Evolutionary conservation across 2,888 invertebrate genomes (phyloP), one percentile per base, ranked within the genome.

Genomic region (Pyrochroa serraticornis): DNA sequence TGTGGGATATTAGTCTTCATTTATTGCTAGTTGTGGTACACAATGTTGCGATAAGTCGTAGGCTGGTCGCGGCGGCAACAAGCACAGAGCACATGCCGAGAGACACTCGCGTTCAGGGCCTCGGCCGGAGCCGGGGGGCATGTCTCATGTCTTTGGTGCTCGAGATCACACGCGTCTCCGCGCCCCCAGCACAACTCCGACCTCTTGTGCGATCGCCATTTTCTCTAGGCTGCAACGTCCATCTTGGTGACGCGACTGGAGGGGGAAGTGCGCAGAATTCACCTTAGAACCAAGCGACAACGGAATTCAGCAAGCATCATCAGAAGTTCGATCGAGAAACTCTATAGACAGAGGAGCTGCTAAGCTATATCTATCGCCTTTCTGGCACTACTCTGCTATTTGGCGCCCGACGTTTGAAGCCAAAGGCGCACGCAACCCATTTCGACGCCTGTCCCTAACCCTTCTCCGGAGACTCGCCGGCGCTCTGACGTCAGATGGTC

Each of bases 401-500:
- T 49, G 49, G 33, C 42, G 52, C 36, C 36, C 42, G 12, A 9
- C 13, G 30, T 43, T 41, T 32, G 12, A 36, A 38, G 7, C 22
- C 22, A 7, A 12, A 22, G 38, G 43, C 49, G 39, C 34, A 22
- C 35, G 73, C 77, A 59, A 54, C 62, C 56, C 56, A 48, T 43
- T 74, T 77, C 77, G 72, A 77, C 80, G 78, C 81, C 80, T 80
- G 80, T 81, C 79, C 82, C 74, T 74, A 74, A 72, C 79, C 79
- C 82, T 82, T 82, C 82, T 82, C 82, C 81, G 80, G 80, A 82
- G 81, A 82, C 81, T 69, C 69, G 63, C 66, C 71, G 74, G 72
- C 72, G 74, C 70, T 70, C 63, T 76, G 77, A 77, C 77, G 77
- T 77, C 77, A 77, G 67, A 71, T 60, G 68, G 71, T 72, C 71